These are phyloP conservation scores for Exocentrus adspersus DNA, from an alignment of 2,888 invertebrate genomes.

Conservation along the genomic window DNA sequence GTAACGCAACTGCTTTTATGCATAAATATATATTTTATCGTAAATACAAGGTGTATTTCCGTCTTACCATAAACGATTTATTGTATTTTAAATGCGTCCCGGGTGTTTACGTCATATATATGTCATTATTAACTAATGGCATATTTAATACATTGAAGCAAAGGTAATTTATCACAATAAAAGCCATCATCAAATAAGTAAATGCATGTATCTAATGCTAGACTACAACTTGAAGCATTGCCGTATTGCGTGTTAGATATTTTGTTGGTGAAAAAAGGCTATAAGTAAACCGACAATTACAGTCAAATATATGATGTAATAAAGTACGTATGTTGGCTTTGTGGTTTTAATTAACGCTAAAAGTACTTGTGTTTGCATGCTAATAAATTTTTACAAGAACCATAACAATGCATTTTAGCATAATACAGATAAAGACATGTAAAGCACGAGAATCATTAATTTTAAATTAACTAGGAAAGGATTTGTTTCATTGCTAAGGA, in stretches of 20 bases:
- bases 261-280: conserved; percentile 22
- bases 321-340: conserved; percentile 14
- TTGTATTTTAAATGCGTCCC: no score
- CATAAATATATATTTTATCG: no score
- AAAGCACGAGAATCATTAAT: conserved; percentile 9
- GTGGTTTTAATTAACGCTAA: conserved; percentile 25
- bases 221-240: conserved; percentile 14
- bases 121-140: not conserved
- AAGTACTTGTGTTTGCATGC: conserved; percentile 23
- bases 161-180: not conserved
- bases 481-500: no score
- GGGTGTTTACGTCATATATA: no score
- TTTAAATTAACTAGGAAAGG: conserved; percentile 9
- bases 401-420: conserved; percentile 16
- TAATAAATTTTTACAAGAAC: conserved; percentile 25
- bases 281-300: conserved; percentile 21
- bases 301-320: conserved; percentile 23
- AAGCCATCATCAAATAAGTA: not conserved
- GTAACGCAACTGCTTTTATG: no score
- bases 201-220: conserved; percentile 11
- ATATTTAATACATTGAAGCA: not conserved
- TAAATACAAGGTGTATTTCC: no score
- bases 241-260: conserved; percentile 16
- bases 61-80: not conserved
- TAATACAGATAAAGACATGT: conserved; percentile 2